Evolutionary conservation across 53 echinoderm and acorn worm genomes (phyloP), one percentile per base, ranked within the genome.

Genomic region (Luidia sarsii): DNA sequence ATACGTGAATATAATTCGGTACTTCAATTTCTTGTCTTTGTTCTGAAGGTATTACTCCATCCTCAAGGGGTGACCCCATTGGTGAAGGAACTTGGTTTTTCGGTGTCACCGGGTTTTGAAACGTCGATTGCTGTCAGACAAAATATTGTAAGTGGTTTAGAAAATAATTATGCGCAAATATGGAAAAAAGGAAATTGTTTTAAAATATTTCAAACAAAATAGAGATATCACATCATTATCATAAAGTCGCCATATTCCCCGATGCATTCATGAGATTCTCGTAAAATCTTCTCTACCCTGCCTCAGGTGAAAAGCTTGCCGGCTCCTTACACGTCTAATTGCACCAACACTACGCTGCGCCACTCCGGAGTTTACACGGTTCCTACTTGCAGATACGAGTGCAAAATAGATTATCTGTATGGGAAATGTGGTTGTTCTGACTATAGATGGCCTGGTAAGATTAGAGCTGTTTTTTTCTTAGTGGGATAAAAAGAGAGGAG

Each of bases 401-500:
- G 90, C 45, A 65, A 65, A n/a, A 51, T 71, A 1, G 39, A 72
- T 7, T 50, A 65, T 16, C 41, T 90, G 1, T 33, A 57, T 23
- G 38, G 62, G 0, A 39, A 27, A 15, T 86, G 86, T 60, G 90
- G 86, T 22, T 90, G 86, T 50, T 82, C 86, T 14, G 80, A 86
- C 46, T 86, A 82, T 64, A 82, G 50, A 56, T 82, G 57, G 33
- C 90, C 90, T 48, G 90, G 90, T 90, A 75, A 48, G 20, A 63
- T 20, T 7, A 41, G 11, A 7, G 6, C 6, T 7, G 41, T 41
- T 41, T 41, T 41, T 11, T 41, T 41, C 41, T 7, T 7, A 41
- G 6, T 11, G 11, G 6, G 6, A 7, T 7, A 41, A 41, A 11
- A 7, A 11, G 11, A 41, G 11, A 7, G 11, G 6, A 6, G n/a